Evolutionary conservation across 2,113 vertebrate species (phyloP), one percentile per base, ranked within the genome.

Genomic region (Scomber colias): DNA sequence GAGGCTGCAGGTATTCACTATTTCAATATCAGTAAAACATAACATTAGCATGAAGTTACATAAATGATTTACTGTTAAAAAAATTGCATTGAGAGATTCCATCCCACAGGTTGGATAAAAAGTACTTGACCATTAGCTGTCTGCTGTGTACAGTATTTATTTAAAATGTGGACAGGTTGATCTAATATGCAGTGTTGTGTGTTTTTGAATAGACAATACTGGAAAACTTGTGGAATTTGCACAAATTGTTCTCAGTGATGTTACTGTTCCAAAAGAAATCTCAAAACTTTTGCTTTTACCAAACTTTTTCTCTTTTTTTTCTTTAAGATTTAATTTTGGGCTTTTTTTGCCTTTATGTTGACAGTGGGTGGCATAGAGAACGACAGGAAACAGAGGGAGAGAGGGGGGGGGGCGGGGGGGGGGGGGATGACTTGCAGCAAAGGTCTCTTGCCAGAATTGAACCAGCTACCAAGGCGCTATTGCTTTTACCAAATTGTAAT

Each of bases 91-190:
- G 83, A 14, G 64, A 75, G 69, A 54, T 65, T 40, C 61, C 40
- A 19, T 8, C 50, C 62, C 45, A 59, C 56, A 63, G 27, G 56
- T 54, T 45, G 11, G 35, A 40, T 27, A 40, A 31, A 44, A 79
- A 53, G 40, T 45, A 60, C 63, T 72, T 69, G 45, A 72, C 71
- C 51, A 55, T 60, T 35, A 57, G 24, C 59, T 74, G n/a, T 71
- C 75, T 62, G 44, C 50, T 79, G 45, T 81, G 69, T 71, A 78
- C 56, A 81, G 56, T 75, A 84, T 89, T 86, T 83, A 89, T 84
- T 53, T 31, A 7, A 70, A 16, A 56, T 81, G 10, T 35, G n/a
- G 53, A 56, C 40, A 59, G 51, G 56, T 35, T 68, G 35, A 64
- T 14, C 24, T 14, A 4, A 66, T 75, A 78, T 77, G 75, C 82